These are phyloP conservation scores for Noctua janthina DNA, from an alignment of 2,888 invertebrate genomes.

Conservation along the genomic window DNA sequence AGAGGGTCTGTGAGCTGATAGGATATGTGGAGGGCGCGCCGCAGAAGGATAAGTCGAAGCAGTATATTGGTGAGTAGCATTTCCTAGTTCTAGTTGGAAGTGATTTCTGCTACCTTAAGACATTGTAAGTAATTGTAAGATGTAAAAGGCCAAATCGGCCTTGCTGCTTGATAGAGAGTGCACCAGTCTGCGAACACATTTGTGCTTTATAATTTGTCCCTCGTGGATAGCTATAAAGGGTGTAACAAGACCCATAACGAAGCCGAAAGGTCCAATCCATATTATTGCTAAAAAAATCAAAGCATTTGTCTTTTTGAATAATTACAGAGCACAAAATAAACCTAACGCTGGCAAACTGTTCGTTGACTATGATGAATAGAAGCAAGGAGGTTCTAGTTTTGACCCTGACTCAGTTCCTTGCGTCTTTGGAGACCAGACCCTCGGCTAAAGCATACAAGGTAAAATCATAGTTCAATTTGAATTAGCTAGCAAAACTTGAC, in stretches of 20 bases:
- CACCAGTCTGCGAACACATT: background rate
- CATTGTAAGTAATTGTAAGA: background rate
- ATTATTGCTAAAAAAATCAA: background rate
- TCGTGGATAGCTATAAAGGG: background rate
- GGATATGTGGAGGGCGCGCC: conserved; percentile 91
- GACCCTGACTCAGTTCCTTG: conserved; percentile 93
- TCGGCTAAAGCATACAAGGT: conserved; percentile 92
- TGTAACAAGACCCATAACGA: too few species aligned
- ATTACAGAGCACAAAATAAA: conserved; percentile 94
- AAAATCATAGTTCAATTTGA: conserved; percentile 25
- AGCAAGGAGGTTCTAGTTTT: conserved; percentile 93
- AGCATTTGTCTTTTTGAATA: background rate
- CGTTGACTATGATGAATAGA: conserved; percentile 92
- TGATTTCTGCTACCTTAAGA: background rate
- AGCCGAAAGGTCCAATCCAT: background rate
- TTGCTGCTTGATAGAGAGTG: background rate
- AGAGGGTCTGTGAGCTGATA: conserved; percentile 91
- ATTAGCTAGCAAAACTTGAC: background rate
- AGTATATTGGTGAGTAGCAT: conserved; percentile 89
- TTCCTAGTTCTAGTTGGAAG: background rate
- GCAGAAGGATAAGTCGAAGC: conserved; percentile 85
- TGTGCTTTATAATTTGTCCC: background rate
- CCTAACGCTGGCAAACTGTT: conserved; percentile 93
- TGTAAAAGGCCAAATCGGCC: background rate
- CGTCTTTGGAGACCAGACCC: conserved; percentile 92